Evolutionary conservation across 2,797 vertebrate genomes (phyloP).

Genomic region (Enteromius fasciolatus): DNA sequence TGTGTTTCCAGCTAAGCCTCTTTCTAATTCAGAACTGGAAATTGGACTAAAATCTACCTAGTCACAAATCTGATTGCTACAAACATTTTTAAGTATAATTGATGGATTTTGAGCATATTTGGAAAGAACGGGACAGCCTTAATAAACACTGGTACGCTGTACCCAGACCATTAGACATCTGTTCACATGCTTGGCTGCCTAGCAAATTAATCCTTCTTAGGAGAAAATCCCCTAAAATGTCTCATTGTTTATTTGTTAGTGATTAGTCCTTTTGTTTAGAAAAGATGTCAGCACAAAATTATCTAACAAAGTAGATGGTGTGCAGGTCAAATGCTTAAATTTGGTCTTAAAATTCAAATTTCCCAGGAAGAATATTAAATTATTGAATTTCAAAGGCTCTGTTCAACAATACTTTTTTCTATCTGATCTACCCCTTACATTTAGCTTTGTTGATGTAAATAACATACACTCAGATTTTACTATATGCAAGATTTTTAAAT

Average conservation of each 20-base stretch:
- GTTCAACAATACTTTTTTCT: not conserved
- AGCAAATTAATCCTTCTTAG: slow-evolving; percentile 21
- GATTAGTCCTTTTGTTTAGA: not conserved
- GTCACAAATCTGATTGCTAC: slow-evolving; percentile 7
- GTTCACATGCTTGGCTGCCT: slow-evolving; percentile 24
- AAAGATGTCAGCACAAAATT: not conserved
- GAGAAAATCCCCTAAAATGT: slow-evolving; percentile 5
- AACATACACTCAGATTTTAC: not conserved
- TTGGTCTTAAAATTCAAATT: not conserved
- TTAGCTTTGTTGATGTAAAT: not conserved
- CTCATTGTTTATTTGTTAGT: slow-evolving; percentile 13
- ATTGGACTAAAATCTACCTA: not conserved
- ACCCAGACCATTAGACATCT: slow-evolving; percentile 20
- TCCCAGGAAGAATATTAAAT: too few relatives aligned
- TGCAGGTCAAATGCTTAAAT: not conserved
- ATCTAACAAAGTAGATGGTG: not conserved
- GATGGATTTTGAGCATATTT: slow-evolving; percentile 12
- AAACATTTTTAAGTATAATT: not conserved
- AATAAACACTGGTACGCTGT: not conserved
- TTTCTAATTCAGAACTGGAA: not conserved
- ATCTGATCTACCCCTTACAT: not conserved
- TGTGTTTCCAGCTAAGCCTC: not conserved
- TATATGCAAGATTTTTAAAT: not conserved
- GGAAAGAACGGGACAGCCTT: not conserved
- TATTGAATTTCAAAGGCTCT: not conserved